Evolutionary conservation across 2,113 vertebrate species (phyloP).

Genomic region (Murina feae): DNA sequence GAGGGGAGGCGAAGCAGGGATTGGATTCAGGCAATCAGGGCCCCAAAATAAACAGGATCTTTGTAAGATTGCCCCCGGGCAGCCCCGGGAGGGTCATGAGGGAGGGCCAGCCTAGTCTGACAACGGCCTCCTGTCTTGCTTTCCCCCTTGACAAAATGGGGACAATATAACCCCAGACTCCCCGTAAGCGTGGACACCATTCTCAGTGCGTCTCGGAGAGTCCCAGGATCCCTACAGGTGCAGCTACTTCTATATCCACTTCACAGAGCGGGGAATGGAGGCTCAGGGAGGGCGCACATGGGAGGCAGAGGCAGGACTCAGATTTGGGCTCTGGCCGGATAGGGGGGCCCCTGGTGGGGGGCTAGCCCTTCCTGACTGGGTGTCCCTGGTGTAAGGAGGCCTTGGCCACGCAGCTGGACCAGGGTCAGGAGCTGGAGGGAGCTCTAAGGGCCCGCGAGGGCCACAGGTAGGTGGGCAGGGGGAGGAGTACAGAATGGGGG

Average conservation of each 20-base stretch:
- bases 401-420: background rate
- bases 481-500: background rate
- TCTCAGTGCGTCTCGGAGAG: background rate
- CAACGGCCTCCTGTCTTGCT: background rate
- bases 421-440: background rate
- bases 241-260: too few species aligned
- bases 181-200: background rate
- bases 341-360: background rate
- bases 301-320: background rate
- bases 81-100: background rate
- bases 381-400: background rate
- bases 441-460: background rate
- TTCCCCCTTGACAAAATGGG: background rate
- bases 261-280: background rate
- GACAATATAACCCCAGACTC: background rate
- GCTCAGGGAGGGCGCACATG: background rate
- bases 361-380: background rate
- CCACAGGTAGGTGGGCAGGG: background rate
- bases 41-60: rapidly evolving
- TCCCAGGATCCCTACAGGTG: background rate
- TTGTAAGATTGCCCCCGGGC: background rate
- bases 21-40: background rate
- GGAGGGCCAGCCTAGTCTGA: background rate
- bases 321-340: background rate
- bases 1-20: background rate